Conservation (phyloP, 2,113 vertebrate species). For the Callipepla squamata region DNA sequence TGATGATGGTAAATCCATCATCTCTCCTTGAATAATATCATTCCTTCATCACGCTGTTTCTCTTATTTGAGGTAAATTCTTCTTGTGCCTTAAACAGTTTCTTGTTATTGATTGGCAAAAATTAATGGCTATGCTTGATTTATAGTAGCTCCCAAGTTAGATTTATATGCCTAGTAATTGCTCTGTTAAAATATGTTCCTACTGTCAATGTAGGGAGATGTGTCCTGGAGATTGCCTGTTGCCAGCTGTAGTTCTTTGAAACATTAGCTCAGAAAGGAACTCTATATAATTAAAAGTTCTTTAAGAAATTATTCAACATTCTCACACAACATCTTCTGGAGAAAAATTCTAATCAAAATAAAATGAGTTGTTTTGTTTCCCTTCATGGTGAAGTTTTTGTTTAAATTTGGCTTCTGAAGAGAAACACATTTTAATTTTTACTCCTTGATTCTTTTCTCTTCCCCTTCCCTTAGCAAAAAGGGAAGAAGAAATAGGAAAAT, state of each 20-base stretch:
- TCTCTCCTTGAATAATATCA: background rate
- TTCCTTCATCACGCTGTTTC: background rate
- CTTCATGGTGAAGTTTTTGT: background rate
- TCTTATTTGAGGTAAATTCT: constrained; percentile 11
- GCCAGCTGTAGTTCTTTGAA: constrained; percentile 32
- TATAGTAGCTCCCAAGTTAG: background rate
- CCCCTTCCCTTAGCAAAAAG: background rate
- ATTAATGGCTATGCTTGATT: constrained; percentile 21
- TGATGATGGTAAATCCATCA: background rate
- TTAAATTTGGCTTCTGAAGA: background rate
- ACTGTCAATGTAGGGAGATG: constrained; percentile 13
- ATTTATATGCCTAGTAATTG: constrained; percentile 38
- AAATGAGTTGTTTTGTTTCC: background rate
- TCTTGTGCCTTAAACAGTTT: background rate
- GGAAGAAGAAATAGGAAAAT: background rate
- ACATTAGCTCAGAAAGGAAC: background rate
- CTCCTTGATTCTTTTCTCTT: background rate
- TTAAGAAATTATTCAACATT: background rate
- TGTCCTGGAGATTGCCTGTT: constrained; percentile 25
- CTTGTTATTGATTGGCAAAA: constrained; percentile 20
- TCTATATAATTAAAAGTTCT: background rate
- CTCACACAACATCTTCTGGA: background rate
- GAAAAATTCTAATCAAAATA: background rate
- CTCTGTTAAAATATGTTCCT: constrained; percentile 33
- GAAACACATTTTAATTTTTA: background rate